Evolutionary conservation across 2,113 vertebrate species (phyloP).

Genomic region (Perognathus longimembris): DNA sequence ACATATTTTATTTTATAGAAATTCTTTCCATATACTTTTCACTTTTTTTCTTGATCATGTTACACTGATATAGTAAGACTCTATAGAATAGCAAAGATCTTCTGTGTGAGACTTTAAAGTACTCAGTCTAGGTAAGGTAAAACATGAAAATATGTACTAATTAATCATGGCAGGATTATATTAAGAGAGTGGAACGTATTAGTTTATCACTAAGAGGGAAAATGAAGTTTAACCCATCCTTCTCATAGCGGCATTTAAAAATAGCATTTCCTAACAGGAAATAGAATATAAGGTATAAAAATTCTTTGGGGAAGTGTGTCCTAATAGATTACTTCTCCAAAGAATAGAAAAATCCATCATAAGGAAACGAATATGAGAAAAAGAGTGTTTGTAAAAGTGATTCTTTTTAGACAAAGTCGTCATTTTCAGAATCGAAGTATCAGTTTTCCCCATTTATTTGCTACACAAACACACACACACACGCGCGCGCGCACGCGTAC

Average conservation of each 20-base stretch:
- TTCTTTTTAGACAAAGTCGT: background rate
- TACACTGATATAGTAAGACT: background rate
- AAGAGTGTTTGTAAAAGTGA: background rate
- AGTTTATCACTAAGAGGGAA: background rate
- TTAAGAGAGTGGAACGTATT: too few relatives aligned
- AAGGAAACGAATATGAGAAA: background rate
- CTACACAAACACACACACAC: too few relatives aligned
- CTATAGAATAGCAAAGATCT: background rate
- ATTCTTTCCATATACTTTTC: background rate
- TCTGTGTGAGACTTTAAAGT: background rate
- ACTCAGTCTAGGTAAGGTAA: background rate
- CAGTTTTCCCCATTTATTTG: background rate
- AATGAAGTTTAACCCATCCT: background rate
- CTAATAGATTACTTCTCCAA: background rate
- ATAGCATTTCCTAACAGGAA: background rate
- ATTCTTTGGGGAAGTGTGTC: background rate
- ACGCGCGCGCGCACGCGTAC: too few relatives aligned
- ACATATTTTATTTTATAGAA: background rate
- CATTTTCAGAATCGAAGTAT: background rate
- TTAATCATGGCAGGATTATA: too few relatives aligned
- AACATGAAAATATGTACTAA: background rate
- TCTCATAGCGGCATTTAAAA: background rate
- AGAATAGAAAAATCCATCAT: background rate
- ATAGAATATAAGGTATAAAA: background rate
- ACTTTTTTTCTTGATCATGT: background rate